Evolutionary conservation across 2,888 invertebrate species (phyloP).

Genomic region (Rhopalosiphum nymphaeae): DNA sequence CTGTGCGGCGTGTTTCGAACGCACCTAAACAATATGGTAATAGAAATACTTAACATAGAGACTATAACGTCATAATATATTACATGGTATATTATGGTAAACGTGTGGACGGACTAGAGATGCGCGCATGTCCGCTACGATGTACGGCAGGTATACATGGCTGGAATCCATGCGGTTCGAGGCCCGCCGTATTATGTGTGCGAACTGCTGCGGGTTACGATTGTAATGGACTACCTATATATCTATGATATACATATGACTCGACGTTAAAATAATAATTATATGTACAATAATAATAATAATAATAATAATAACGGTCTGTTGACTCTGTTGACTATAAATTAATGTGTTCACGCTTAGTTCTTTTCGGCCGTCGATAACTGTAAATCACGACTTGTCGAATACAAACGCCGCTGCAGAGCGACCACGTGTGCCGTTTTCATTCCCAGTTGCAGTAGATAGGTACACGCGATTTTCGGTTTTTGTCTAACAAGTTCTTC

Average conservation of each 20-base stretch:
- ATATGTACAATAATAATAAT: not conserved
- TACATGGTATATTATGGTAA: not conserved
- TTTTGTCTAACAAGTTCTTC: not conserved
- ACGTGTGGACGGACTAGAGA: conserved; percentile 10
- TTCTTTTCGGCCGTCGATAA: not conserved
- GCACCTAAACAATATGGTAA: not conserved
- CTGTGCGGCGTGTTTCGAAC: too few relatives aligned
- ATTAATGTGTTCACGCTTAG: not conserved
- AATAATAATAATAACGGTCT: not conserved
- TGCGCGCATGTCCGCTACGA: not conserved
- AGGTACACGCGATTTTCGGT: not conserved
- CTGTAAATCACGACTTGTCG: not conserved
- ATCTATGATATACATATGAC: not conserved
- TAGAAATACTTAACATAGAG: not conserved
- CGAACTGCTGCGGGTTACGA: conserved; percentile 11
- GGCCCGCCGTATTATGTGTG: not conserved
- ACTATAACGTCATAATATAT: not conserved
- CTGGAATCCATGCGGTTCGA: not conserved
- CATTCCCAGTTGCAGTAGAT: not conserved
- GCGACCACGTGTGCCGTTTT: not conserved
- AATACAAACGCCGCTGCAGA: not conserved
- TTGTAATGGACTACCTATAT: not conserved
- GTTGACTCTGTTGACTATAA: not conserved
- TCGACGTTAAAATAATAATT: not conserved
- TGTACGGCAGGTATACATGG: not conserved